A percentile compares a stretch with the other conserved stretches of the same genome.
Conservation (phyloP, 2,888 invertebrate species). For the Rhingia campestris region DNA sequence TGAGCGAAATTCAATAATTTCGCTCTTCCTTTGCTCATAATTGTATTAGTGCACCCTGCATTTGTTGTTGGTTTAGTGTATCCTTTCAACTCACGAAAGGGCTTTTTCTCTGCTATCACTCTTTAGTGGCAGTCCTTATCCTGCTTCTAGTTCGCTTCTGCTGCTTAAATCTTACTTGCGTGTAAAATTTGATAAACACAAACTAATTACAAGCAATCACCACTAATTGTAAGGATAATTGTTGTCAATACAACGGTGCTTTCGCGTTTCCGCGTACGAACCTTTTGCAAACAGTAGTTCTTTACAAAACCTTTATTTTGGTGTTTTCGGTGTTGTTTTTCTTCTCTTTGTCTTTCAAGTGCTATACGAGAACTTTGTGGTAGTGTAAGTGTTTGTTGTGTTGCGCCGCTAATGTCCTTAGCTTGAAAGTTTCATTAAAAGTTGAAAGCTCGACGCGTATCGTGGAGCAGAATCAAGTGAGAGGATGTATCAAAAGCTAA, state of each 20-base stretch:
- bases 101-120: slow-evolving; percentile 68
- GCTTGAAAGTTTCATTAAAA: slow-evolving; percentile 42
- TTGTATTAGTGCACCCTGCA: slow-evolving; percentile 41
- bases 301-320: slow-evolving; percentile 2
- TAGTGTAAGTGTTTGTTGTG: slow-evolving; percentile 49
- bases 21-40: slow-evolving; percentile 47
- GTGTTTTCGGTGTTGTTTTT: slow-evolving; percentile 24
- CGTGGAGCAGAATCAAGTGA: neutral
- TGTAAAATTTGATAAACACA: slow-evolving; percentile 45
- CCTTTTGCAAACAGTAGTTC: slow-evolving; percentile 1
- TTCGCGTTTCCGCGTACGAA: slow-evolving; percentile 11
- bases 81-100: slow-evolving; percentile 33
- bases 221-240: slow-evolving; percentile 25
- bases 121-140: slow-evolving; percentile 65
- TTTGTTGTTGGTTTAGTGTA: slow-evolving; percentile 53
- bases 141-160: slow-evolving; percentile 67
- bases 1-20: slow-evolving; percentile 42
- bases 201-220: slow-evolving; percentile 28
- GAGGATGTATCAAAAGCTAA: neutral
- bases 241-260: neutral
- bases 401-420: slow-evolving; percentile 31
- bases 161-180: slow-evolving; percentile 66
- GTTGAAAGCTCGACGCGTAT: slow-evolving; percentile 28
- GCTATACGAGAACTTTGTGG: slow-evolving; percentile 37
- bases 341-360: slow-evolving; percentile 26